phyloP scores from a whole-genome alignment of 1,140 invertebrate species.

The Diploscapter pachys region DNA sequence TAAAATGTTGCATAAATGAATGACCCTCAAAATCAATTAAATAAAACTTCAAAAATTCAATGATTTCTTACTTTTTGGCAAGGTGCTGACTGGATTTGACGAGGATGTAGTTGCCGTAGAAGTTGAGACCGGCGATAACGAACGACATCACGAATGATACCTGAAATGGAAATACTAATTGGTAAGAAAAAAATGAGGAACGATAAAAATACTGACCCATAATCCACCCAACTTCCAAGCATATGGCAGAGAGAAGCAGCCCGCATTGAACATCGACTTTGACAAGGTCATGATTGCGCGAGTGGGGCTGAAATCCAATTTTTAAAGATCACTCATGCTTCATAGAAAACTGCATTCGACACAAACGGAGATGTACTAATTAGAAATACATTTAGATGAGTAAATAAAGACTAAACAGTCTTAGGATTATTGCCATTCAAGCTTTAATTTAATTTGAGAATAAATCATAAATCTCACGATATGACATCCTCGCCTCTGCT shows the following conservation, averaged over 20 bases:
- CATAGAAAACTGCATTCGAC: too few relatives aligned
- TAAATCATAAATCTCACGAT: slow-evolving; percentile 40
- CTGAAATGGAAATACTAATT: slow-evolving; percentile 25
- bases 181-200: too few relatives aligned
- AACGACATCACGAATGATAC: slow-evolving; percentile 52
- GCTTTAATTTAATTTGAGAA: neutral
- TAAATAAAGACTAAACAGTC: too few relatives aligned
- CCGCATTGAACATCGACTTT: slow-evolving; percentile 59
- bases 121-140: slow-evolving; percentile 57
- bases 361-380: too few relatives aligned
- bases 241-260: slow-evolving; percentile 57
- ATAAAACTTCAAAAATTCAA: neutral
- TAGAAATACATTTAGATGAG: too few relatives aligned
- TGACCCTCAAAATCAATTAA: too few relatives aligned
- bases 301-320: slow-evolving; percentile 39
- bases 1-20: too few relatives aligned
- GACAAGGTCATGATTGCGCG: slow-evolving; percentile 56
- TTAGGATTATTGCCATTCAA: neutral
- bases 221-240: slow-evolving; percentile 58
- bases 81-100: slow-evolving; percentile 56
- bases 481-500: slow-evolving; percentile 53
- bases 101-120: slow-evolving; percentile 59
- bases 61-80: slow-evolving; percentile 45
- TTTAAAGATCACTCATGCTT: neutral
- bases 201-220: slow-evolving; percentile 42